phyloP scores from a whole-genome alignment of 2,888 invertebrate genomes.

The Noctua janthe region DNA sequence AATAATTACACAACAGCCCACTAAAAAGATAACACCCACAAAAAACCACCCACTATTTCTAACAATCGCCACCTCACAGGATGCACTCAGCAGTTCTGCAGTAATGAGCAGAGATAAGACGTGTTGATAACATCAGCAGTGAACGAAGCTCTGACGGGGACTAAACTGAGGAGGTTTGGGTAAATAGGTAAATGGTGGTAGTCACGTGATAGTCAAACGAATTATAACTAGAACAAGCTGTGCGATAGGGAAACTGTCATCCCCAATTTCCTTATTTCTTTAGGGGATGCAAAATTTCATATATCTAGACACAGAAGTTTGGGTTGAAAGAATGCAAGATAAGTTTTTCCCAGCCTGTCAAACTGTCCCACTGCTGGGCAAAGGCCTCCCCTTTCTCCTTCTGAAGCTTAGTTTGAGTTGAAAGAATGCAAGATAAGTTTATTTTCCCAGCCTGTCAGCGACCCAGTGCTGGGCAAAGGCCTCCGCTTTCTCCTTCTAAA shows the following conservation, averaged over 20 bases:
- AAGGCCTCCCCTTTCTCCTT: too few relatives aligned
- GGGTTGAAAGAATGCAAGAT: not conserved
- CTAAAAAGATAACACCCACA: not conserved
- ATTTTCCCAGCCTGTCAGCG: not conserved
- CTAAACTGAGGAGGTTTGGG: not conserved
- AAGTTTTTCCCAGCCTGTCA: not conserved
- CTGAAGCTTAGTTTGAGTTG: not conserved
- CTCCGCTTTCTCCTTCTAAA: too few relatives aligned
- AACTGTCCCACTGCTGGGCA: too few relatives aligned
- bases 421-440: not conserved
- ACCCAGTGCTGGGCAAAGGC: too few relatives aligned
- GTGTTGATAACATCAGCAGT: slow-evolving; percentile 35
- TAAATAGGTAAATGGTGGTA: not conserved
- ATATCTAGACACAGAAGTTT: not conserved
- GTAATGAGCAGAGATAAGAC: slow-evolving; percentile 49
- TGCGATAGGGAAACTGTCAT: not conserved
- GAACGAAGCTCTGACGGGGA: slow-evolving; percentile 19
- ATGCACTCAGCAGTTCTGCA: slow-evolving; percentile 25
- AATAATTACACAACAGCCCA: slow-evolving; percentile 3
- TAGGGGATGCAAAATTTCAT: not conserved
- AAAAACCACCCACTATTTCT: slow-evolving; percentile 21
- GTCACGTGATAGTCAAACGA: not conserved
- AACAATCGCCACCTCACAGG: slow-evolving; percentile 35
- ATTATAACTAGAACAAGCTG: not conserved
- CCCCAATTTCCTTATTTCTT: not conserved